These are phyloP conservation scores for Pardosa pseudoannulata DNA, from an alignment of 2,888 invertebrate genomes.

Conservation along the genomic window DNA sequence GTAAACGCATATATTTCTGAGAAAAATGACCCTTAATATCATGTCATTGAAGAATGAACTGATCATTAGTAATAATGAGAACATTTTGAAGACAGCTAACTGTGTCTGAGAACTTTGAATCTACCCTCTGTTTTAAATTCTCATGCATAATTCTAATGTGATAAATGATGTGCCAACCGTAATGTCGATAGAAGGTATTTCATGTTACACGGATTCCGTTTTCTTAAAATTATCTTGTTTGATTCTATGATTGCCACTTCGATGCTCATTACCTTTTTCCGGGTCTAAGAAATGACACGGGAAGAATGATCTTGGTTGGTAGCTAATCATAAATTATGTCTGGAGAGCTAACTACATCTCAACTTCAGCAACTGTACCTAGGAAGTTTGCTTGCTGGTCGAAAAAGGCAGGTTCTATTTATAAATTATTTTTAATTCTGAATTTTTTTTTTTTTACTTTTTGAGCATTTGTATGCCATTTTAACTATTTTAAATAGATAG, in stretches of 20 bases:
- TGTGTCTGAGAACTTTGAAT: no score
- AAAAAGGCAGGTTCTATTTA: conserved; percentile 76
- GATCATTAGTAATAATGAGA: no score
- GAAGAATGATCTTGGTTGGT: background rate
- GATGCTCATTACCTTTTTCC: background rate
- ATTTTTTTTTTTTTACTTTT: background rate
- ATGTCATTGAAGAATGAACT: no score
- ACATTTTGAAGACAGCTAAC: no score
- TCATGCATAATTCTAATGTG: background rate
- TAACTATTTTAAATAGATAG: no score
- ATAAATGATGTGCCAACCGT: background rate
- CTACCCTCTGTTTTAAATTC: background rate
- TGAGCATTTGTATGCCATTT: no score
- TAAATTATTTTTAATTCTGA: no score
- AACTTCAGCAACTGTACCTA: conserved; percentile 77
- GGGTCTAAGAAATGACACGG: background rate
- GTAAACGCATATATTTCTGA: background rate
- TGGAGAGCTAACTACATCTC: conserved; percentile 76
- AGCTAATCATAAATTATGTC: conserved; percentile 66
- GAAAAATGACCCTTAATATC: background rate
- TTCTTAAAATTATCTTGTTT: background rate
- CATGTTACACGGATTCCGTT: background rate
- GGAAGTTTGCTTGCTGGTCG: conserved; percentile 77
- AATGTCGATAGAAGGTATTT: background rate
- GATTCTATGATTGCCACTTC: background rate